Evolutionary conservation across 2,113 vertebrate genomes (phyloP), one percentile per base, ranked within the genome.

Genomic region (Lanius ludovicianus): DNA sequence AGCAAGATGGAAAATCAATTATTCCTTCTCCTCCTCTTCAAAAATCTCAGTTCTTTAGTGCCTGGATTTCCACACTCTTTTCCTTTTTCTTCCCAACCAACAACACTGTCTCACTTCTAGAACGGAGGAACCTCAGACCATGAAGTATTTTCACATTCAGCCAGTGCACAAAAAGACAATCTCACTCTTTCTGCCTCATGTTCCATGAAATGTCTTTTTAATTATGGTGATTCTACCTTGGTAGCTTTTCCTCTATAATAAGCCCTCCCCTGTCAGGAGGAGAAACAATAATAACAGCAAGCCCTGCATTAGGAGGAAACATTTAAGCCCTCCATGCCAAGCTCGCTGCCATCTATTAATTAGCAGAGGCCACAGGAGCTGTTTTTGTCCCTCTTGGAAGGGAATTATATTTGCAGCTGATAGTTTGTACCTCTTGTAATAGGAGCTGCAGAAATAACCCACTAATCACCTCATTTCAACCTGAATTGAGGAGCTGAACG

Each of bases 201-300:
- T 57, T 70, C 92, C 46, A 5, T 27, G 15, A 93, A 84, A 86
- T 88, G 92, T 85, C 92, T 84, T 96, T 93, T 90, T 96, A 96
- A 97, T 97, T 91, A 95, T 5, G 31, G 60, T 93, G 84, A 78
- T 96, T 95, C 65, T 88, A 57, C 67, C 68, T 67, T 2, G 0
- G 50, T 49, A 64, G 44, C 68, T 90, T 80, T 67, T 75, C 68
- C 5, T 7, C 65, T 64, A 11, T 73, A 96, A 90, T 82, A 79
- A 88, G 2, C 46, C 30, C 53, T 94, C 41, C 30, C 10, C 79
- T 73, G 74, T 42, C 73, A 86, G 75, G 33, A 86, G 81, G 21
- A 70, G 46, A 75, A 92, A 83, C 62, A 91, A 63, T 55, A 88
- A 89, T 46, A 94, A 78, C 78, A 92, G 35, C 78, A 75, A 91